A percentile compares a stretch with the other conserved stretches of the same genome.
Evolutionary conservation across 2,888 invertebrate genomes (phyloP).

Genomic region (Rotaria macrura): DNA sequence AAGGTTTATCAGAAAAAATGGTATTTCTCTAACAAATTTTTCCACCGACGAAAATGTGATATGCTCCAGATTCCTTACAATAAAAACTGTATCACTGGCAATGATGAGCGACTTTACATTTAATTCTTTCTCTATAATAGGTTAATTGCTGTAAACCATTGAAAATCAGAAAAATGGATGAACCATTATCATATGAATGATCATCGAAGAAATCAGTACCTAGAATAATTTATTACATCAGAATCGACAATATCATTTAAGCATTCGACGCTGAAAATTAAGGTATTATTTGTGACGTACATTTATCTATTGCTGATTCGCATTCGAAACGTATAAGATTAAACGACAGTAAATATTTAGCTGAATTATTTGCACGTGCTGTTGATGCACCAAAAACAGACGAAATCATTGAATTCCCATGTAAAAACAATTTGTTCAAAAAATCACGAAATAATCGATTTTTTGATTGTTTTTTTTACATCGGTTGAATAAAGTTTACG

Average conservation of each 20-base stretch:
- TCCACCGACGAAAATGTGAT: too few species aligned
- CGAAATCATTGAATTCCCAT: neutral
- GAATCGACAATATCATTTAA: slow-evolving; percentile 10
- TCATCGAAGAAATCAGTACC: neutral
- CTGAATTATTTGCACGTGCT: slow-evolving; percentile 25
- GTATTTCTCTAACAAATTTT: too few species aligned
- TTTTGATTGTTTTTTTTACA: too few species aligned
- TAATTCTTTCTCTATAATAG: too few species aligned
- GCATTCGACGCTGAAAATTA: slow-evolving; percentile 3
- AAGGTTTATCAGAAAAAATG: too few species aligned
- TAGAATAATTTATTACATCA: neutral
- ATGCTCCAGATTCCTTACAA: too few species aligned
- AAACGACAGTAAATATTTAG: slow-evolving; percentile 23
- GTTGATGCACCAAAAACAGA: slow-evolving; percentile 33
- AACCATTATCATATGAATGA: slow-evolving; percentile 18
- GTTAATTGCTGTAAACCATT: neutral
- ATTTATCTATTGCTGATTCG: slow-evolving; percentile 2
- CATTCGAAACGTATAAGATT: neutral
- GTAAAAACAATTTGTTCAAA: too few species aligned
- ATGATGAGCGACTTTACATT: too few species aligned
- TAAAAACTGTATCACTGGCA: too few species aligned
- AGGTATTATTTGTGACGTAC: slow-evolving; percentile 21
- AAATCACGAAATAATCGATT: too few species aligned
- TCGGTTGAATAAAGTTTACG: neutral
- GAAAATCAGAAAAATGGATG: neutral